Base-by-base conservation (phyloP, 2,888 invertebrate genomes). In the Scaptomyza flava region DNA sequence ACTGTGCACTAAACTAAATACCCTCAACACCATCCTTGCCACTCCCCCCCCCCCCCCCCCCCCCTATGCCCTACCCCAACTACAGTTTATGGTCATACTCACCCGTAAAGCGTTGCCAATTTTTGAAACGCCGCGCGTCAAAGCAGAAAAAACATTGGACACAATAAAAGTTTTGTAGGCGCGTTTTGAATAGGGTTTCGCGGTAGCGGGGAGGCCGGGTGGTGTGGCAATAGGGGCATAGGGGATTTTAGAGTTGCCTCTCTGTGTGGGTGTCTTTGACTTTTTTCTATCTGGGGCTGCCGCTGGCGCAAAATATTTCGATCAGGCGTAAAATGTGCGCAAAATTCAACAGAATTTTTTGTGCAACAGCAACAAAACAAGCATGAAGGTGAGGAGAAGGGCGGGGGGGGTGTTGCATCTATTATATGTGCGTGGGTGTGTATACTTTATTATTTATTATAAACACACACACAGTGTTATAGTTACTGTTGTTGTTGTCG, bases 321-420 rank as follows among this genome's bases (percentile, higher is more conserved):
- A 89, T 89, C 90, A 89, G 89, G 90, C 89, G 87, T 84, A 90
- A 89, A 89, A 90, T 90, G 87, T 89, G 89, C 89, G 87, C 90
- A 85, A 89, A 90, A 90, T 89, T 90, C 90, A 87, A 68, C 81
- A 79, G 75, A 52, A 69, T 77, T 84, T 84, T 79, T 72, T 72
- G 50, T 68, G 46, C 65, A 65, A 64, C 60, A 66, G 48, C 67
- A 56, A 42, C 33, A 48, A 8, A 17, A 17, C 17, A 33, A 42
- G 50, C 6, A 8, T 23, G 11, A 12, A 0, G 6, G 11, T 33
- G 27, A 4, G 9, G 12, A 11, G 23, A 38, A 9, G 11, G 3
- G n/a, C 11, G 54, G 45, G 11, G 3, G n/a, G 12, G 54, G 45
- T 23, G 23, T 36, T 33, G 17, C 51, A 48, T 58, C 45, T 66